Base-by-base conservation (phyloP, 1,140 invertebrate species). In the Drosophila nebulosa region DNA sequence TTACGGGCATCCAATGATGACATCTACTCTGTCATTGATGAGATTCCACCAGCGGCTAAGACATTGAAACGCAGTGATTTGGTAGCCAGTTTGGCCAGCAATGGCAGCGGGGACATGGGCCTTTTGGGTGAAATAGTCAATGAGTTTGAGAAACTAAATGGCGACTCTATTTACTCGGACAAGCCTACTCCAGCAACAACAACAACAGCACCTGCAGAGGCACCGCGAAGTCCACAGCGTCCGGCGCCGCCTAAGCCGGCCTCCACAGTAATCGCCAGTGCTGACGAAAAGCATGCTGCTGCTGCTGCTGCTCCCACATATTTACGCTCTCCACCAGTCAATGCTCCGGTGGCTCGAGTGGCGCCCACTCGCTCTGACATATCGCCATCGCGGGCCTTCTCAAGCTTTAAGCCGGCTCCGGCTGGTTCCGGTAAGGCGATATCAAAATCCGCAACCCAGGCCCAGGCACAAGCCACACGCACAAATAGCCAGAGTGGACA, bases 21-120 rank as follows among this genome's bases (percentile, higher is more conserved):
- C 81, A 97, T 97, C 67, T 97, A 97, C 80, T 96, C 96, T 1
- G 95, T 96, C 0, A 97, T 97, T 51, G 96, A 97, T 84, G 96
- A 97, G 86, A 93, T 93, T 73, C 94, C 93, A 0, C 77, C 90
- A 2, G 77, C 62, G 26, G 90, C 88, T 1, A 78, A 89, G 91
- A 90, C 89, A 1, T 61, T 90, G 4, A 90, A 90, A 27, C 85
- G 89, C 5, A 90, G 89, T 32, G 89, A 90, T 64, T 67, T 90
- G 21, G 89, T 90, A 6, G 77, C 74, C 62, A 88, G 75, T 51
- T 0, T 91, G 92, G 9, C 91, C 85, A 74, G 69, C 14, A 93
- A 92, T 77, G 91, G 92, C 6, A 68, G 69, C 36, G 94, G 95
- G 39, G 94, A 93, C 58, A 93, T 95, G 91, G 95, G 96, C 1